A percentile compares a stretch with the other conserved stretches of the same genome.
These are phyloP conservation scores for Luperina testacea DNA, from an alignment of 2,888 invertebrate species.

Conservation along the genomic window DNA sequence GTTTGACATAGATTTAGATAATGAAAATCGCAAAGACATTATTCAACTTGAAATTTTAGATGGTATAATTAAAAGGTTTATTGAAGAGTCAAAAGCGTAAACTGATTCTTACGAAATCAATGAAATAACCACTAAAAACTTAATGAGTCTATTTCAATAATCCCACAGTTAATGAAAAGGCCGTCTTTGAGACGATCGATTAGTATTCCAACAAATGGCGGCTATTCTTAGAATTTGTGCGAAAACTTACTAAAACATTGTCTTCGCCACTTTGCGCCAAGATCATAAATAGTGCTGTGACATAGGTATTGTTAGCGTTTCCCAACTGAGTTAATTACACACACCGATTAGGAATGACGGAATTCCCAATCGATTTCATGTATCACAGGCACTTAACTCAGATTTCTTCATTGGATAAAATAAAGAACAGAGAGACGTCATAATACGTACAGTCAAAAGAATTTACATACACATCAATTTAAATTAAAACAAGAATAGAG, in stretches of 20 bases:
- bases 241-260: conserved; percentile 49
- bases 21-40: not conserved
- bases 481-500: conserved; percentile 42
- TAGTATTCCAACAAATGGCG: conserved; percentile 38
- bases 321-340: conserved; percentile 43
- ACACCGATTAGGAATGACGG: conserved; percentile 45
- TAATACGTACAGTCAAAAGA: conserved; percentile 4
- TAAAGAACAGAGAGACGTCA: not conserved
- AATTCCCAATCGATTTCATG: conserved; percentile 48
- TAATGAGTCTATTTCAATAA: conserved; percentile 21
- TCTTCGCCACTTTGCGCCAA: conserved; percentile 52
- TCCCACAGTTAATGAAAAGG: conserved; percentile 12
- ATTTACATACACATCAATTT: conserved; percentile 25
- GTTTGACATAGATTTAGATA: not conserved
- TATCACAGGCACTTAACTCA: conserved; percentile 11
- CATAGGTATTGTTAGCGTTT: conserved; percentile 48
- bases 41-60: not conserved
- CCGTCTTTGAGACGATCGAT: conserved; percentile 52
- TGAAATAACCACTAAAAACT: not conserved
- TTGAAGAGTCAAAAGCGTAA: not conserved
- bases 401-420: conserved; percentile 3
- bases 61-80: not conserved
- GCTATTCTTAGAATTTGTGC: conserved; percentile 50
- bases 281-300: conserved; percentile 56
- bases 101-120: not conserved